phyloP scores from a whole-genome alignment of 1,140 invertebrate species.

The Phymorhynchus buccinoides region DNA sequence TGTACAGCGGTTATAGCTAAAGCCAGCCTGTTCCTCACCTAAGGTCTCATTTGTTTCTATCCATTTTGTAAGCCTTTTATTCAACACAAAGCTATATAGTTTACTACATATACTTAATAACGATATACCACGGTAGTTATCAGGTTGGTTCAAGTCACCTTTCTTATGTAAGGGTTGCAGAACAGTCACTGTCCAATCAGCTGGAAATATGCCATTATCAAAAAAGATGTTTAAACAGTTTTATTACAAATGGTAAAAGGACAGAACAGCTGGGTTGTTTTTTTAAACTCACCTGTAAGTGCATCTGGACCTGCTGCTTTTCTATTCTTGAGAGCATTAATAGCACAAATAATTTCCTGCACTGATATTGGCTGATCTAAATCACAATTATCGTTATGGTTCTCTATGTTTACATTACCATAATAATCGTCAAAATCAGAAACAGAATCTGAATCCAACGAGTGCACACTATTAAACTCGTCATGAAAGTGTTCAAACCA shows the following conservation, averaged over 20 bases:
- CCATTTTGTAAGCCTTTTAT: not conserved
- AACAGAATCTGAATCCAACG: no score
- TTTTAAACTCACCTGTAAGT: not conserved
- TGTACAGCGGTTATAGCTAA: conserved; percentile 7
- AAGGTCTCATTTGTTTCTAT: not conserved
- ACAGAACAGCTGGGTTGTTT: not conserved
- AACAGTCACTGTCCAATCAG: not conserved
- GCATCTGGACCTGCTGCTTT: not conserved
- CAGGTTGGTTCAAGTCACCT: not conserved
- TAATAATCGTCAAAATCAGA: no score
- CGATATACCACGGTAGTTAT: conserved; percentile 19
- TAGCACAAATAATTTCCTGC: no score
- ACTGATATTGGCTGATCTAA: no score
- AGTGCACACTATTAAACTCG: no score
- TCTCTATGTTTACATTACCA: no score
- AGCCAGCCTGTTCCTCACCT: conserved; percentile 29
- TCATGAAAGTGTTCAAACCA: no score
- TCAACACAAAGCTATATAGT: not conserved
- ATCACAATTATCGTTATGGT: no score
- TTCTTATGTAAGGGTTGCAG: not conserved
- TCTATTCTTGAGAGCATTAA: no score
- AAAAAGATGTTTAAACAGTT: not conserved
- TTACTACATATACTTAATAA: conserved; percentile 10
- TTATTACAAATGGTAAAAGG: not conserved
- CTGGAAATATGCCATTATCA: not conserved